A percentile compares a stretch with the other conserved stretches of the same genome.
phyloP scores from a whole-genome alignment of 1,140 invertebrate species.

The Penaeus chinensis region DNA sequence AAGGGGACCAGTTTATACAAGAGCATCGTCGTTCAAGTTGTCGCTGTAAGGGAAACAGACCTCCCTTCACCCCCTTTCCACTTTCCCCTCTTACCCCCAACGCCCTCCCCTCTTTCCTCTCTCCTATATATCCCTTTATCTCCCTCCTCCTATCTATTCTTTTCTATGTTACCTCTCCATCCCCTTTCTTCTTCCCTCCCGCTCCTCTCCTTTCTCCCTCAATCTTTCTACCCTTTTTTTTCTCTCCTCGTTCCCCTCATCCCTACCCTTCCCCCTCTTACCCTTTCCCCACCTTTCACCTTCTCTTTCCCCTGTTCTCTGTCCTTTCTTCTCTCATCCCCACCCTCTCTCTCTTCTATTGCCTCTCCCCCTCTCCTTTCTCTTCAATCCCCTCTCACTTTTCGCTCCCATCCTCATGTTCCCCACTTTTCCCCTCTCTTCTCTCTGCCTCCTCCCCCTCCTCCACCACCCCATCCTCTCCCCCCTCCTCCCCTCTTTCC shows the following conservation, averaged over 20 bases:
- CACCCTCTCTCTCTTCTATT: no score
- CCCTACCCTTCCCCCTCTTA: not conserved
- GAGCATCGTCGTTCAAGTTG: no score
- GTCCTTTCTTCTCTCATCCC: no score
- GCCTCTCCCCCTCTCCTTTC: not conserved
- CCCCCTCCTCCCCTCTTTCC: not conserved
- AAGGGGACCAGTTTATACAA: no score
- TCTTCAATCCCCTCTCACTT: no score
- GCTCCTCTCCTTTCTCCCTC: no score
- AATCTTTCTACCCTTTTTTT: not conserved
- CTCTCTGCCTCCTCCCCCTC: not conserved
- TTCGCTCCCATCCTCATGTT: not conserved
- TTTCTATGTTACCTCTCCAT: no score
- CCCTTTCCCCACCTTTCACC: not conserved
- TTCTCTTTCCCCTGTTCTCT: no score
- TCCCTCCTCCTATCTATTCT: not conserved
- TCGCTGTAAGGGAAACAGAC: no score
- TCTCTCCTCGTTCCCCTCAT: constrained; percentile 22
- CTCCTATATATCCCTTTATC: not conserved
- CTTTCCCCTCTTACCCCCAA: not conserved
- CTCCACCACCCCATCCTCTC: not conserved
- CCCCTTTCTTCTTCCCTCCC: no score
- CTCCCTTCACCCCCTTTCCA: no score
- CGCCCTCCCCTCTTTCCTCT: not conserved
- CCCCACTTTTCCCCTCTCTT: not conserved